Conservation (phyloP, 2,113 vertebrate species). For the Ophiodon elongatus region DNA sequence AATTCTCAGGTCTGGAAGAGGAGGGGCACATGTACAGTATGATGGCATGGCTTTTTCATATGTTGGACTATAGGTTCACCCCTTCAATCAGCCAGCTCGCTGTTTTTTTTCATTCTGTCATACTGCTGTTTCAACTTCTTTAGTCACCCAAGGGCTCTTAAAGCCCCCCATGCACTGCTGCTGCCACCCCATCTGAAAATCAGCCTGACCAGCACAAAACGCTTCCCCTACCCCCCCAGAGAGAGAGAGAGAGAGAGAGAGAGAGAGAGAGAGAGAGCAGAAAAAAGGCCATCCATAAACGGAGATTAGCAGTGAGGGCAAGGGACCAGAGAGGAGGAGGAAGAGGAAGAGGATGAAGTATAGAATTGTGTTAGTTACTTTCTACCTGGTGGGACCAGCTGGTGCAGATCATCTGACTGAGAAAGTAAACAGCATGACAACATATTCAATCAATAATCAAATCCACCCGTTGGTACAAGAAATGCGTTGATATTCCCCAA, state of each 20-base stretch:
- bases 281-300: constrained; percentile 76
- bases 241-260: constrained; percentile 32
- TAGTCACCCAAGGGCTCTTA: constrained; percentile 52
- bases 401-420: constrained; percentile 67
- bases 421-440: not conserved
- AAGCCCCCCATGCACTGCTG: constrained; percentile 21
- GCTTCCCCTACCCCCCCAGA: not conserved
- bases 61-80: constrained; percentile 22
- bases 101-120: not conserved
- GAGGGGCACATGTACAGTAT: not conserved
- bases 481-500: not conserved
- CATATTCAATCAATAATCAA: not conserved
- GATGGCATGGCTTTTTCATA: constrained; percentile 20
- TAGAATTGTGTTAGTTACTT: constrained; percentile 43
- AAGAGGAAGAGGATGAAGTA: constrained; percentile 23
- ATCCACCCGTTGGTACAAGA: not conserved
- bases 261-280: constrained; percentile 53
- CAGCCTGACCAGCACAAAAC: constrained; percentile 54
- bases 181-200: constrained; percentile 55
- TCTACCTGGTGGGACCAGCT: constrained; percentile 51
- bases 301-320: constrained; percentile 72
- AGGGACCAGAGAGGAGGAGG: constrained; percentile 26
- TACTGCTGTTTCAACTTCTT: constrained; percentile 56
- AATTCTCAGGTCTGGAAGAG: constrained; percentile 35
- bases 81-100: constrained; percentile 44